These are phyloP conservation scores for Epinephelus cyanopodus DNA, from an alignment of 2,113 vertebrate species.

Conservation along the genomic window DNA sequence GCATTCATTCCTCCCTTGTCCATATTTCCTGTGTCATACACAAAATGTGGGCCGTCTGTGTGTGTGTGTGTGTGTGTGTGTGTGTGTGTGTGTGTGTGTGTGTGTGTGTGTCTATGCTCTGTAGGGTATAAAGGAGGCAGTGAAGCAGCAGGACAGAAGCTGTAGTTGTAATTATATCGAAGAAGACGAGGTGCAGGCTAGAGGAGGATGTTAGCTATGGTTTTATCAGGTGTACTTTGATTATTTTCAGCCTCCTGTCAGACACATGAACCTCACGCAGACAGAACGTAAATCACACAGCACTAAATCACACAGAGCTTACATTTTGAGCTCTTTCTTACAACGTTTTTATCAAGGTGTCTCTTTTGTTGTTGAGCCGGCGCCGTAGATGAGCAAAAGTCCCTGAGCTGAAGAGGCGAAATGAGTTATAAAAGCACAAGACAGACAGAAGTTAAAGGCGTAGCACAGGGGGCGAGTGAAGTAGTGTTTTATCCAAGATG, in stretches of 20 bases:
- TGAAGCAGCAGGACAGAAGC: background rate
- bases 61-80: background rate
- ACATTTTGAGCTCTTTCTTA: background rate
- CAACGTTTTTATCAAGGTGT: accelerated
- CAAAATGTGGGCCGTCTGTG: background rate
- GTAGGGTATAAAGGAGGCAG: background rate
- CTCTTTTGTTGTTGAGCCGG: background rate
- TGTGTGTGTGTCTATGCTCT: background rate
- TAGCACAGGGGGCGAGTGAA: background rate
- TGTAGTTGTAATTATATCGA: background rate
- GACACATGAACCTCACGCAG: background rate
- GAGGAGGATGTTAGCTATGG: constrained; percentile 9
- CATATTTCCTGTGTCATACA: background rate
- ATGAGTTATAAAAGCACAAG: background rate
- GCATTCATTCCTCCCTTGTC: constrained; percentile 11
- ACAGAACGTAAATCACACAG: background rate
- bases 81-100: background rate
- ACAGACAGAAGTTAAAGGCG: constrained; percentile 3
- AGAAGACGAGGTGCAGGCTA: background rate
- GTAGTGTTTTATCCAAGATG: constrained; percentile 30
- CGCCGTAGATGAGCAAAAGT: background rate
- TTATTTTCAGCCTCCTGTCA: constrained; percentile 31
- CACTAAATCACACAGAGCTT: constrained; percentile 8
- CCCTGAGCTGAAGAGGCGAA: background rate
- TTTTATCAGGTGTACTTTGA: constrained; percentile 8